Base-by-base conservation (phyloP, 2,113 vertebrate genomes). In the Perca schrenkii region DNA sequence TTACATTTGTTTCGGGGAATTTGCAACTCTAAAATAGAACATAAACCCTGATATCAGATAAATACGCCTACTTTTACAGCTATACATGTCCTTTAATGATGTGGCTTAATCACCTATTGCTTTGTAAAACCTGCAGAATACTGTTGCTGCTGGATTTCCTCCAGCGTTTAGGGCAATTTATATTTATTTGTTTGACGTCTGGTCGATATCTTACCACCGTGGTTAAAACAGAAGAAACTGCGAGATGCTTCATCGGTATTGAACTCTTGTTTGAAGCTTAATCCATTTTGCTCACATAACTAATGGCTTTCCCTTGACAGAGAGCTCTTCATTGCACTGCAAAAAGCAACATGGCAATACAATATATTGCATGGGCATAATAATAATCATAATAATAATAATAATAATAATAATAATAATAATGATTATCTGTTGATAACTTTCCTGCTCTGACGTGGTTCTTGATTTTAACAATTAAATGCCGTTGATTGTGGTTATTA, bases 261-360 rank as follows among this genome's bases (percentile, higher is more conserved):
- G 91, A 92, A 76, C 86, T 72, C 60, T 60, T 74, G 34, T 78
- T 83, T 89, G 82, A 89, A 86, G 86, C 53, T 50, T 72, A 87
- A 92, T 91, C 80, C 86, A 87, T 89, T 90, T 86, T 58, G 36
- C 74, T 83, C 53, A 79, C 76, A 75, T 90, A 88, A 90, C 71
- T 84, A 90, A 94, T 84, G 81, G 50, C 17, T 87, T 63, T n/a
- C 11, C 61, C 34, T 36, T 77, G 78, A 90, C 80, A 61, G 61
- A 74, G 63, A 92, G 53, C 65, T 89, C 88, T 83, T 91, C 82
- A 86, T 86, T 66, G 53, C 28, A 19, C 54, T 62, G 25, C 69
- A 77, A 62, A 67, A 73, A 64, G 60, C 63, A 46, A 57, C 60
- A 61, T 49, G 67, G 72, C 13, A 53, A 68, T 28, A 40, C 8